Percentiles rank a stretch among this genome's conserved stretches.
Conservation (phyloP, 2,797 vertebrate species). For the Artibeus jamaicensis region DNA sequence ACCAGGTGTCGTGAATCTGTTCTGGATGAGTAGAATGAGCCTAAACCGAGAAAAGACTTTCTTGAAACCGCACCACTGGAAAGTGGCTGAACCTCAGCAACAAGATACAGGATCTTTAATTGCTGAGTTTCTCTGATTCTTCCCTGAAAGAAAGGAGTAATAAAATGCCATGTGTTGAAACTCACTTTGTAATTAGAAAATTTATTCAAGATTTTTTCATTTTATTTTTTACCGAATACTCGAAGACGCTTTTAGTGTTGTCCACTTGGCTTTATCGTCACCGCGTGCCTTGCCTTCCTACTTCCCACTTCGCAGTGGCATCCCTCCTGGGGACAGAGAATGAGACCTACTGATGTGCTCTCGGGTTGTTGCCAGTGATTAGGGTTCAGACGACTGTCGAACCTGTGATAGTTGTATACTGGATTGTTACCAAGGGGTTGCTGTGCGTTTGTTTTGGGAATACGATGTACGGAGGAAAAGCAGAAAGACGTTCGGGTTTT, state of each 20-base stretch:
- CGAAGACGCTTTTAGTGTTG: not conserved
- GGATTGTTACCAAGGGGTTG: not conserved
- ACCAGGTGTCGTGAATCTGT: not conserved
- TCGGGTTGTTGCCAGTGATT: not conserved
- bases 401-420: not conserved
- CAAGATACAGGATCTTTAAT: not conserved
- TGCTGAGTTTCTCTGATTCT: not conserved
- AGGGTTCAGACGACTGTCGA: not conserved
- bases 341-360: not conserved
- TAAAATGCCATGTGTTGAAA: not conserved
- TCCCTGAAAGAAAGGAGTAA: not conserved
- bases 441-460: not conserved
- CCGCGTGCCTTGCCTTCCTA: not conserved
- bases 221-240: not conserved
- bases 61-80: not conserved
- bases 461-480: not conserved
- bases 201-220: not conserved
- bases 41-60: not conserved
- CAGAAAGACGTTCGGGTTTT: not conserved
- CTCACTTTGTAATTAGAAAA: not conserved
- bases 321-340: not conserved
- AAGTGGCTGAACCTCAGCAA: not conserved
- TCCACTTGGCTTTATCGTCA: not conserved
- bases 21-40: not conserved
- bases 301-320: not conserved